These are phyloP conservation scores for Globodera rostochiensis DNA, from an alignment of 1,140 invertebrate species.

Conservation along the genomic window DNA sequence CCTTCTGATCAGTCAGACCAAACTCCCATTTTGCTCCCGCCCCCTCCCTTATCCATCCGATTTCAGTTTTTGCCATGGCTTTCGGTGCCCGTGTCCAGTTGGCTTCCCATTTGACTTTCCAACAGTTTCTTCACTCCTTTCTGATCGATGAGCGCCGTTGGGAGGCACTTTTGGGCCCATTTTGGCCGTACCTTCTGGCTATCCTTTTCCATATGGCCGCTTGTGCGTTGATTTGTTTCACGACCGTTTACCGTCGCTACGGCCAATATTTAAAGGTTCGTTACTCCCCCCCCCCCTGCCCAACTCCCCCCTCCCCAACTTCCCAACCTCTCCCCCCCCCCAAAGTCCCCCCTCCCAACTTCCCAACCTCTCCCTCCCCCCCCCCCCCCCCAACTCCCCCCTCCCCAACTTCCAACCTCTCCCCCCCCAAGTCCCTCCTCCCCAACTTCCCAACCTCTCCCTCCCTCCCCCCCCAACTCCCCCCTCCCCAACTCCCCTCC, in stretches of 20 bases:
- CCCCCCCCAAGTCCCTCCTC: too few species aligned
- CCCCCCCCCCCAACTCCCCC: too few species aligned
- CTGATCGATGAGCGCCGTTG: conserved; percentile 44
- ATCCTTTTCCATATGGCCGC: conserved; percentile 60
- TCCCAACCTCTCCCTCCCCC: too few species aligned
- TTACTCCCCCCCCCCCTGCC: too few species aligned
- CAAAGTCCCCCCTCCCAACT: too few species aligned
- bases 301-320: too few species aligned
- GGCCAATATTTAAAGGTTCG: conserved; percentile 46
- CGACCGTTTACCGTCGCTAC: conserved; percentile 56
- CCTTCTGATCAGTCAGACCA: conserved; percentile 25
- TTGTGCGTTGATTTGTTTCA: conserved; percentile 56
- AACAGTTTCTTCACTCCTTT: conserved; percentile 22
- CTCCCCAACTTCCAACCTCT: too few species aligned
- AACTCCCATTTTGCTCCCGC: not conserved
- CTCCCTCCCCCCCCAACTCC: too few species aligned
- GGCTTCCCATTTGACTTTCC: not conserved
- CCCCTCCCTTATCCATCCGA: not conserved
- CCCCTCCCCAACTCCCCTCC: too few species aligned
- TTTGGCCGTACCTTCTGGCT: conserved; percentile 56
- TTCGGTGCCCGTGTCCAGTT: conserved; percentile 46
- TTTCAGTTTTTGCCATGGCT: conserved; percentile 45
- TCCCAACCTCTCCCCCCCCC: too few species aligned
- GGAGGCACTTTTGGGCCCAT: conserved; percentile 48
- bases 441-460: too few species aligned